phyloP scores from a whole-genome alignment of 2,888 invertebrate genomes.

The Drosophila mulleri region DNA sequence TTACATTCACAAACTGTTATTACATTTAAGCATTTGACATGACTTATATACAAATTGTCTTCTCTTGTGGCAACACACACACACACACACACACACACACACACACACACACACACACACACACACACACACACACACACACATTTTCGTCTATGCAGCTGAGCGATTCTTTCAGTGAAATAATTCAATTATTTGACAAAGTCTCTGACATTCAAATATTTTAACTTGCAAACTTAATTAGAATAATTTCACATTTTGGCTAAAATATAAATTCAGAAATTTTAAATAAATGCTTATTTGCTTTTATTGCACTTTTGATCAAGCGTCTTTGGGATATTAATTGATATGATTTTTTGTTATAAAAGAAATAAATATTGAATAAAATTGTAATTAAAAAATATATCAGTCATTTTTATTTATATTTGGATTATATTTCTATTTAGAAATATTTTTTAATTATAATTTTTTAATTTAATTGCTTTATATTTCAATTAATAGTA shows the following conservation, averaged over 20 bases:
- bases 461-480: not conserved
- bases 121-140: too few relatives aligned
- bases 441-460: not conserved
- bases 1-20: conserved; percentile 32
- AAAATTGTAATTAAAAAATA: too few relatives aligned
- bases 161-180: not conserved
- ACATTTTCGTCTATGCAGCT: not conserved
- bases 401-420: too few relatives aligned
- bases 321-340: not conserved
- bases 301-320: not conserved
- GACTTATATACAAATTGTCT: conserved; percentile 3
- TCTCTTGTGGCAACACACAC: not conserved
- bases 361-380: too few relatives aligned
- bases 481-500: not conserved
- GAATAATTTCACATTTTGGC: not conserved
- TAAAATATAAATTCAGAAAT: not conserved
- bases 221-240: conserved; percentile 2
- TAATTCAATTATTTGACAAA: conserved; percentile 10
- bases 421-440: too few relatives aligned
- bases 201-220: not conserved
- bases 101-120: not conserved
- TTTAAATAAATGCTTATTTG: not conserved
- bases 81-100: too few relatives aligned
- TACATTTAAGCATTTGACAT: conserved; percentile 13
- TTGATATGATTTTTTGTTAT: not conserved